Evolutionary conservation across 2,113 vertebrate species (phyloP).

Genomic region (Otolemur garnettii): DNA sequence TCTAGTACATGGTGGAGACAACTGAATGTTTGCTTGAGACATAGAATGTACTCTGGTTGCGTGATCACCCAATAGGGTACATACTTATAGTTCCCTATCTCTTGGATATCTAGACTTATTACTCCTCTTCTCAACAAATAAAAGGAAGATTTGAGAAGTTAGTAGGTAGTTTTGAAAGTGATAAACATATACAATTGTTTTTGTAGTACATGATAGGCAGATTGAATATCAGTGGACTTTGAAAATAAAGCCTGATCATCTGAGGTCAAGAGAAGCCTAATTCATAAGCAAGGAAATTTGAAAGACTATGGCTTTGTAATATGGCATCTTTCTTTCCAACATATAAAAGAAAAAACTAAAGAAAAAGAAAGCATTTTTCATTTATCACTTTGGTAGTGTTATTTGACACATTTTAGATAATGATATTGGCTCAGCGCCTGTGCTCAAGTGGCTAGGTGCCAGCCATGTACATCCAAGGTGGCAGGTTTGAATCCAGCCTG

Average conservation of each 20-base stretch:
- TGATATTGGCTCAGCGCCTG: too few relatives aligned
- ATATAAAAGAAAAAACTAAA: background rate
- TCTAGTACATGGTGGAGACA: background rate
- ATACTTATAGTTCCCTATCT: background rate
- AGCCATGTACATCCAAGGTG: too few relatives aligned
- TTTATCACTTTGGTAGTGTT: background rate
- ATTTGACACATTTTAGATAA: conserved; percentile 40
- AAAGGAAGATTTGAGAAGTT: conserved; percentile 33
- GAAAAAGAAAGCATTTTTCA: background rate
- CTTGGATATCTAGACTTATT: background rate
- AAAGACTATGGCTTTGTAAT: background rate
- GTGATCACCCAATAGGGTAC: background rate
- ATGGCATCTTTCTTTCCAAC: background rate
- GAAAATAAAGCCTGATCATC: background rate
- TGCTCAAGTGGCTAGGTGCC: too few relatives aligned
- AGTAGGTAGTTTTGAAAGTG: conserved; percentile 14
- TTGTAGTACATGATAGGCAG: background rate
- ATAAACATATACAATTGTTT: background rate
- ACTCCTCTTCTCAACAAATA: background rate
- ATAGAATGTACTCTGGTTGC: background rate
- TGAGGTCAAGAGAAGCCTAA: conserved; percentile 1
- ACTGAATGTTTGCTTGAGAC: background rate
- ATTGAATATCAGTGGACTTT: background rate
- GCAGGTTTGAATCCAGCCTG: too few relatives aligned
- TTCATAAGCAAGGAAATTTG: background rate